A percentile compares a stretch with the other conserved stretches of the same genome.
Conservation (phyloP, 2,888 invertebrate species). For the Anticlea derivata region DNA sequence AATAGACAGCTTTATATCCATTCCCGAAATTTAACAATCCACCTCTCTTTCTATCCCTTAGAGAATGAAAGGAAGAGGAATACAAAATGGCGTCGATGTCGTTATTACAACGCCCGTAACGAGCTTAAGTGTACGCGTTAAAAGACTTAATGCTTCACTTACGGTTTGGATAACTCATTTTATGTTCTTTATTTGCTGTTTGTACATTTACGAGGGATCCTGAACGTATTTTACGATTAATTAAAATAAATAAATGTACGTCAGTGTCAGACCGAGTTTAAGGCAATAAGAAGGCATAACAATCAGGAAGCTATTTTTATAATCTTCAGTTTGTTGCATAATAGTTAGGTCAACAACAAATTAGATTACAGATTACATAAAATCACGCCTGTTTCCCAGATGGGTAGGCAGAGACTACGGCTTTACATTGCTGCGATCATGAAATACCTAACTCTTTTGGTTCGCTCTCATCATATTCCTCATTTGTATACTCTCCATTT, state of each 20-base stretch:
- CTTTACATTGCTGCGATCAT: too few species aligned
- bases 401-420: too few species aligned
- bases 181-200: constrained; percentile 33
- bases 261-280: constrained; percentile 3
- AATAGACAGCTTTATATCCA: constrained; percentile 51
- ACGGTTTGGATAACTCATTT: constrained; percentile 42
- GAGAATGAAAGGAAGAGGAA: constrained; percentile 40
- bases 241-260: constrained; percentile 17
- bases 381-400: too few species aligned
- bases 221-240: constrained; percentile 30
- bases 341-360: too few species aligned
- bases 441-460: too few species aligned
- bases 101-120: constrained; percentile 31
- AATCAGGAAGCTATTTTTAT: constrained; percentile 1
- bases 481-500: too few species aligned
- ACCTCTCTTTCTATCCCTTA: constrained; percentile 47
- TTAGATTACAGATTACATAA: too few species aligned
- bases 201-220: constrained; percentile 21
- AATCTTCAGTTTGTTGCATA: neutral
- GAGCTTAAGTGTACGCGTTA: constrained; percentile 36
- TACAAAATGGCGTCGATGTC: constrained; percentile 39
- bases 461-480: too few species aligned
- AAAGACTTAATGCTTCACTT: constrained; percentile 41
- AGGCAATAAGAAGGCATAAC: constrained; percentile 1
- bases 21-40: constrained; percentile 45